A percentile compares a stretch with the other conserved stretches of the same genome.
These are phyloP conservation scores for Neodiprion lecontei DNA, from an alignment of 1,140 invertebrate species.

Conservation along the genomic window DNA sequence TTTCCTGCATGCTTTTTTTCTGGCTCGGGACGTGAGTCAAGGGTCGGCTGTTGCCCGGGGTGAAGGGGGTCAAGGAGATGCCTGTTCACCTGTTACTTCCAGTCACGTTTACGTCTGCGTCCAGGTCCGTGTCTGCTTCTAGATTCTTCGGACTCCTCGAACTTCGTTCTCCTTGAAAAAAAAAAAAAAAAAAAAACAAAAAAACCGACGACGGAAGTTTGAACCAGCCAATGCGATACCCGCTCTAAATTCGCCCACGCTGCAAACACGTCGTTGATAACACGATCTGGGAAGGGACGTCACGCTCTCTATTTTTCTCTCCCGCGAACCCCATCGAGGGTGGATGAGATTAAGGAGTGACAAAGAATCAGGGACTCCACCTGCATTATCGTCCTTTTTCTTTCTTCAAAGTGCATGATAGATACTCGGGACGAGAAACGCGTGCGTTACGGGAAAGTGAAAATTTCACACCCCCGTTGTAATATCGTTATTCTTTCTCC, in stretches of 20 bases:
- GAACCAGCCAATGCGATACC: too few relatives aligned
- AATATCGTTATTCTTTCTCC: too few relatives aligned
- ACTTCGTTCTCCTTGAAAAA: background rate
- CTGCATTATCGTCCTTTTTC: background rate
- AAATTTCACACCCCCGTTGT: too few relatives aligned
- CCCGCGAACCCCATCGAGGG: background rate
- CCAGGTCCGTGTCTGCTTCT: background rate
- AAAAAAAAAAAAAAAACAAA: background rate
- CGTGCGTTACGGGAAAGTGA: too few relatives aligned
- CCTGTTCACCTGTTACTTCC: constrained; percentile 7
- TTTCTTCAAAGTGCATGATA: background rate
- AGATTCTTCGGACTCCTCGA: background rate
- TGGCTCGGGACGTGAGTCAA: background rate
- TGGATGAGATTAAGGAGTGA: background rate
- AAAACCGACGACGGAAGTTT: too few relatives aligned
- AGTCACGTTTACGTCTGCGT: background rate
- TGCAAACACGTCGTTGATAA: too few relatives aligned
- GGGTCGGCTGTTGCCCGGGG: background rate
- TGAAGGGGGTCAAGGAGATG: background rate
- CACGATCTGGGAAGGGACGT: too few relatives aligned
- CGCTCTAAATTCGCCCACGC: too few relatives aligned
- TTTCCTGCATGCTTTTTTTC: too few relatives aligned
- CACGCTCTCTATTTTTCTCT: too few relatives aligned
- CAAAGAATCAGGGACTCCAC: background rate
- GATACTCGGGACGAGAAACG: too few relatives aligned